These are phyloP conservation scores for Climacteris rufus DNA, from an alignment of 2,113 vertebrate species.

Conservation along the genomic window DNA sequence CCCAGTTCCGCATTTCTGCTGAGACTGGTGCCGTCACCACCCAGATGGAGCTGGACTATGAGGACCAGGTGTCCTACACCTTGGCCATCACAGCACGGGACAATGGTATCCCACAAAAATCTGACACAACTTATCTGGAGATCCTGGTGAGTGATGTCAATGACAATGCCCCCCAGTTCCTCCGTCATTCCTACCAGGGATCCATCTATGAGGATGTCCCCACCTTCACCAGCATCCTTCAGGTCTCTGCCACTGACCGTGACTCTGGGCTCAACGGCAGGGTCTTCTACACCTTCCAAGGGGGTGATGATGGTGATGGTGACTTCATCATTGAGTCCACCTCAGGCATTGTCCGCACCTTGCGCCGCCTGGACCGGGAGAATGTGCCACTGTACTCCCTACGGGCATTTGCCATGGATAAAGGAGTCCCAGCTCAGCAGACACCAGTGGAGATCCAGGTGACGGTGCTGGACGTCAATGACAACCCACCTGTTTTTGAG, in stretches of 20 bases:
- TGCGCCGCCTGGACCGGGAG: conserved; percentile 90
- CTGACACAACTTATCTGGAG: conserved; percentile 95
- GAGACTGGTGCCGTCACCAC: conserved; percentile 91
- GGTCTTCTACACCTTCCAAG: conserved; percentile 94
- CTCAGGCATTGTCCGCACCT: conserved; percentile 88
- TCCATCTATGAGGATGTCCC: conserved; percentile 90
- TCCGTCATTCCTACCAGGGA: conserved; percentile 85
- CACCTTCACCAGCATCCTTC: conserved; percentile 89
- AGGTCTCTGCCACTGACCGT: conserved; percentile 90
- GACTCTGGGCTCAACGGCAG: conserved; percentile 91
- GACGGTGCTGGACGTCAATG: conserved; percentile 89
- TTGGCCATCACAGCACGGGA: conserved; percentile 92
- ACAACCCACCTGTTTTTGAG: conserved; percentile 93
- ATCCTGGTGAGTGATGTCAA: conserved; percentile 94
- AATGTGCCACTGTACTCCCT: conserved; percentile 85
- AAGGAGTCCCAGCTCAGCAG: conserved; percentile 83
- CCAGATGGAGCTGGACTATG: conserved; percentile 92
- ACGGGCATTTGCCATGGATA: conserved; percentile 86
- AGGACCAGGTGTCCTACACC: conserved; percentile 95
- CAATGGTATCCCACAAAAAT: conserved; percentile 96
- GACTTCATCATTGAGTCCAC: conserved; percentile 96
- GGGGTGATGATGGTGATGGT: conserved; percentile 88
- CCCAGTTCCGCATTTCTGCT: conserved; percentile 88
- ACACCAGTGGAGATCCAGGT: conserved; percentile 86
- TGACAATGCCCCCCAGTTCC: conserved; percentile 91